A percentile compares a stretch with the other conserved stretches of the same genome.
These are phyloP conservation scores for Glyphotaelius pellucidus DNA, from an alignment of 2,888 invertebrate species.

Conservation along the genomic window DNA sequence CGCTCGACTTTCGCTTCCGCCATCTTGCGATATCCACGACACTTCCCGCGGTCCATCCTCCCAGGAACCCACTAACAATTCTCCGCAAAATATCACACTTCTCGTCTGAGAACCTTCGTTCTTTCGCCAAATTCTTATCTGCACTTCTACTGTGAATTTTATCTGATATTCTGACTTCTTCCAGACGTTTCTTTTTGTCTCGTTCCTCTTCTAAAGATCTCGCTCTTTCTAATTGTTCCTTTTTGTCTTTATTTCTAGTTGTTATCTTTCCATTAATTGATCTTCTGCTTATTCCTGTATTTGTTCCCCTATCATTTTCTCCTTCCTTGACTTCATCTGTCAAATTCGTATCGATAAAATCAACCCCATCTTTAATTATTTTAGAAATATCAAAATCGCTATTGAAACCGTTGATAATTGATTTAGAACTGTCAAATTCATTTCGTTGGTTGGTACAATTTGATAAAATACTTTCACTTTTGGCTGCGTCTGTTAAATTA, in stretches of 20 bases:
- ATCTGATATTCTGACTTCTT: conserved; percentile 33
- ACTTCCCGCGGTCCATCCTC: conserved; percentile 58
- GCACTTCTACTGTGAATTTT: conserved; percentile 40
- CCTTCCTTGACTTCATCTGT: conserved; percentile 24
- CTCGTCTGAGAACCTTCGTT: conserved; percentile 61
- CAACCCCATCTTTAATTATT: neutral
- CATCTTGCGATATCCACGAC: conserved; percentile 50
- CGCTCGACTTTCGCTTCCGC: conserved; percentile 60
- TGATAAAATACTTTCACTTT: neutral
- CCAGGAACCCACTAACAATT: conserved; percentile 60
- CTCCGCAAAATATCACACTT: conserved; percentile 63
- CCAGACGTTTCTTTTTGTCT: conserved; percentile 12
- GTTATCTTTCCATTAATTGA: conserved; percentile 9
- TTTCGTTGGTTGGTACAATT: neutral
- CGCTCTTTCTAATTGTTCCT: conserved; percentile 51
- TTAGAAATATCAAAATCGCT: conserved; percentile 33
- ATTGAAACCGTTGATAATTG: neutral
- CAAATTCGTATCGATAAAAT: neutral
- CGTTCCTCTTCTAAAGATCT: conserved; percentile 49
- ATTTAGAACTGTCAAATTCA: conserved; percentile 12
- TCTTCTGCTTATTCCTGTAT: conserved; percentile 47
- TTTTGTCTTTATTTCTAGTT: neutral
- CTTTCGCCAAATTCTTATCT: conserved; percentile 54
- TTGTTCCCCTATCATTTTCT: neutral
- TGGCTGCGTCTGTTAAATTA: neutral